Percentiles rank a stretch among this genome's conserved stretches.
These are phyloP conservation scores for Acleris literana DNA, from an alignment of 2,888 invertebrate species.

Conservation along the genomic window DNA sequence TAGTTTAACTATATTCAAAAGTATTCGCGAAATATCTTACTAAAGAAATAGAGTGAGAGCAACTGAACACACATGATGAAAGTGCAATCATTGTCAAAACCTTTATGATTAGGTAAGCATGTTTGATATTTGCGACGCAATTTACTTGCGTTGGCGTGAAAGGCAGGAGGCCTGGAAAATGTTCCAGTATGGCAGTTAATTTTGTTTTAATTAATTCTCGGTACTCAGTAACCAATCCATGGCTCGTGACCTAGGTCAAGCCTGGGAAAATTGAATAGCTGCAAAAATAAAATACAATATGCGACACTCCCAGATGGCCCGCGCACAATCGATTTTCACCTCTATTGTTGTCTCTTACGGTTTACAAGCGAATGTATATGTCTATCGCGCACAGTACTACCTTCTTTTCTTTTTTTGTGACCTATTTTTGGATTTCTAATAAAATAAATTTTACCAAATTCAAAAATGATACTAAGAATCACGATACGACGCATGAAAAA, in stretches of 20 bases:
- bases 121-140: no score
- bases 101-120: no score
- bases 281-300: constrained; percentile 64
- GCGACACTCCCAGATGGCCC: constrained; percentile 47
- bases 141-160: no score
- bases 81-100: no score
- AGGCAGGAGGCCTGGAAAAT: not conserved
- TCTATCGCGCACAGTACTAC: constrained; percentile 3
- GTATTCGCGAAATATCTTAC: no score
- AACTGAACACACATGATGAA: no score
- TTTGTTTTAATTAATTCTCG: constrained; percentile 16
- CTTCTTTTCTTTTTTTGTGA: not conserved
- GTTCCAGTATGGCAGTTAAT: not conserved
- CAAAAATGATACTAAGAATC: not conserved
- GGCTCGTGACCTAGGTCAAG: not conserved
- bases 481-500: not conserved
- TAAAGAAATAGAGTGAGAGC: no score
- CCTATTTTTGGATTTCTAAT: not conserved
- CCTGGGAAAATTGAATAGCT: constrained; percentile 10
- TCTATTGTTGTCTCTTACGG: constrained; percentile 57
- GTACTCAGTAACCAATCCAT: not conserved
- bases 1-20: no score
- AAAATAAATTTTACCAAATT: not conserved
- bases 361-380: constrained; percentile 8
- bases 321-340: constrained; percentile 69